Base-by-base conservation (phyloP, 1,140 invertebrate species). In the Bombus waltoni region DNA sequence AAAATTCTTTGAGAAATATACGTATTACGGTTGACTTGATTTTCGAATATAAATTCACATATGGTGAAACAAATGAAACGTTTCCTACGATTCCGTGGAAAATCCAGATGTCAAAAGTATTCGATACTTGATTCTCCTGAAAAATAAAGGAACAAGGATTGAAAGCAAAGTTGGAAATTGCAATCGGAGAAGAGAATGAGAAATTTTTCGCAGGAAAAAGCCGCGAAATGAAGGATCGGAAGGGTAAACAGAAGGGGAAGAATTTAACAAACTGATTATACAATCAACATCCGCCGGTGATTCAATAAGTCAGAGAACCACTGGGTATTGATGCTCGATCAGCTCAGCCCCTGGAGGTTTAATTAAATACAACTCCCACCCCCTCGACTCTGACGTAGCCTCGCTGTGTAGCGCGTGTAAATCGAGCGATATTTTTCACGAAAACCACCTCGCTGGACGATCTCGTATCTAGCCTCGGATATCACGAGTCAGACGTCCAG, bases 291-390 rank as follows among this genome's bases (percentile, higher is more conserved):
- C 53, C 40, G 72, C 42, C 59, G 74, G 73, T 42, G 79, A 82
- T 82, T 80, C 83, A 70, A 83, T 89, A 89, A 88, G 88, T 83
- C 80, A 85, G 94, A 94, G 94, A 94, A 92, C 92, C 94, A 87
- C 91, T 94, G 91, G 89, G 93, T 95, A 95, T 95, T 94, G 94
- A 95, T 94, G 94, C 93, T 92, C 93, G 93, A 94, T 95, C 94
- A 92, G 93, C 89, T 62, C 92, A 94, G 90, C 93, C 94, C 93
- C 94, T 89, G 89, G 90, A 93, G 94, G 92, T 94, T 94, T 95
- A 95, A 95, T 95, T 95, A 95, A 95, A 94, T 95, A 94, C 94
- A 95, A 92, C 91, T 90, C 93, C 89, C 90, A 73, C 87, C 40
- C 40, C 0, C 53, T 18, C 35, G 38, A 59, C 28, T 59, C 38